Evolutionary conservation across 2,113 vertebrate species (phyloP), one percentile per base, ranked within the genome.

Genomic region (Oriolus oriolus): DNA sequence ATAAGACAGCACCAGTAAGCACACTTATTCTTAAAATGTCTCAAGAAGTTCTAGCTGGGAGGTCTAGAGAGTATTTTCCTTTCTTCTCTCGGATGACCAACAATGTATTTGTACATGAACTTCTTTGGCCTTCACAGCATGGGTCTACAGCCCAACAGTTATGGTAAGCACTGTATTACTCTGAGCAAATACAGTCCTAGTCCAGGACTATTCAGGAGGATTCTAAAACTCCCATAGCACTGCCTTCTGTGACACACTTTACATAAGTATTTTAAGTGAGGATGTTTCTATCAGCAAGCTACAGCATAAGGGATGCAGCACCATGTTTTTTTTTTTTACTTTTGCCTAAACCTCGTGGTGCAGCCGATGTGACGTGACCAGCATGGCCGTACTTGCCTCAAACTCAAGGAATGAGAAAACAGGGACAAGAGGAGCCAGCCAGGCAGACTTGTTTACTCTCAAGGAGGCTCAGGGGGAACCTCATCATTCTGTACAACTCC

Each of bases 331-430:
- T 30, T 79, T 31, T 80, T 35, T 11, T 4, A 20, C 16, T 66
- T 49, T 11, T 28, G 45, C 44, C 37, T n/a, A 10, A 31, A 31
- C 30, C 50, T 88, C 4, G 2, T 37, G 68, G 52, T 10, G 2
- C 68, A 56, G 50, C 1, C 0, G 0, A 37, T 2, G 7, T 2
- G 37, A 45, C 10, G 28, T 47, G 17, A 68, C 70, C 0, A 0
- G 18, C 84, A 66, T 1, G 19, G 56, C 56, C 16, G 3, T 17
- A 11, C 64, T 11, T 12, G 63, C 42, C 52, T 78, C 42, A 27
- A 2, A 10, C 54, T 9, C 4, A 2, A 70, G 73, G 56, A 45
- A 31, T 2, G 9, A 50, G 49, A n/a, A 26, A 37, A 44, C 11
- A 17, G 65, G 52, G 61, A 15, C 9, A 6, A 31, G 73, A 37